Evolutionary conservation across 2,113 vertebrate species (phyloP), one percentile per base, ranked within the genome.

Genomic region (Eptesicus fuscus): DNA sequence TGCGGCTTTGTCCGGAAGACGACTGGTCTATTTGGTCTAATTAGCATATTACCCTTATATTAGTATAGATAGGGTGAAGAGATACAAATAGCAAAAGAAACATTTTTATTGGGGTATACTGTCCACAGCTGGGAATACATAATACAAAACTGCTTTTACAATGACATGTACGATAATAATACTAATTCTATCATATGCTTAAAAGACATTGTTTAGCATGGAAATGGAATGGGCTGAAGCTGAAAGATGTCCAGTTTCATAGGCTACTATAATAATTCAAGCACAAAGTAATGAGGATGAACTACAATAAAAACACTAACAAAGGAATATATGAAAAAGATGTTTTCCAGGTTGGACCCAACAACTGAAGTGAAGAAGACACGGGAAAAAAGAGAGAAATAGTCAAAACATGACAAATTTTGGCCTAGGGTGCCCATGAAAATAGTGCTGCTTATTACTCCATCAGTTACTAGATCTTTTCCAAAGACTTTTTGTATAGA

Each of bases 81-180:
- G 42, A 51, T 78, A 89, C 32, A 90, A 87, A 87, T 1, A 74
- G 16, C 47, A 90, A 92, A 96, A 90, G 28, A 35, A 97, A 76
- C 61, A 59, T 73, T 78, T 96, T 94, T 93, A 85, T 12, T 82
- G 40, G 16, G 1, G 22, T 61, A 91, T 51, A 79, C 28, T 49
- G 12, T 49, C 32, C n/a, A 88, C 11, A 80, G 35, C 25, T 92
- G 35, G 37, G 94, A 97, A 84, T 53, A 79, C 14, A 73, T 74
- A 89, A 56, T 56, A 70, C 35, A 70, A 61, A 83, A 86, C 65
- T 95, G 56, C 25, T 96, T 67, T 35, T 87, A 1, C 0, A 56
- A 93, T 40, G 16, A 25, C 53, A 96, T 74, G 86, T 78, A 95
- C 79, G 30, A 42, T 53, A 65, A 88, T 0, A 85, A 2, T 40